A percentile compares a stretch with the other conserved stretches of the same genome.
Conservation (phyloP, 2,797 vertebrate genomes). For the Phoeniculus purpureus region DNA sequence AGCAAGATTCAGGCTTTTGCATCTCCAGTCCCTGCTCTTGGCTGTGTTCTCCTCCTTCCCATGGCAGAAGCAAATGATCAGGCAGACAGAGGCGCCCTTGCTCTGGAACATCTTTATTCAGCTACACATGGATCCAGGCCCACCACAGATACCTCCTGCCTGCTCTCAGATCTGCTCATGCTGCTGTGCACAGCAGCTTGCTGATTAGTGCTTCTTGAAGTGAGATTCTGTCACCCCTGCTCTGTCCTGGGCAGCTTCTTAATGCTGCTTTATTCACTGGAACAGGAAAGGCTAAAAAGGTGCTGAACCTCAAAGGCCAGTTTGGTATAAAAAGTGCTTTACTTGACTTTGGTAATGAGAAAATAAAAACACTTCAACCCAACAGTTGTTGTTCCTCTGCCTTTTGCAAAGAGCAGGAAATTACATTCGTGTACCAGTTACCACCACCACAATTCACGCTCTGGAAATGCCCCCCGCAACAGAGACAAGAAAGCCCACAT, state of each 20-base stretch:
- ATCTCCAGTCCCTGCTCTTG: not conserved
- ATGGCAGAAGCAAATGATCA: not conserved
- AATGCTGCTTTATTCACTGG: not conserved
- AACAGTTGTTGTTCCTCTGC: not conserved
- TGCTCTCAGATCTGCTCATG: no score
- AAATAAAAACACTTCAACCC: not conserved
- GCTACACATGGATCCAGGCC: not conserved
- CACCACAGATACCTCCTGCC: not conserved
- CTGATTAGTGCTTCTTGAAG: not conserved
- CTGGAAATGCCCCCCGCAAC: not conserved
- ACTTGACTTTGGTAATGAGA: not conserved
- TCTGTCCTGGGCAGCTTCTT: not conserved
- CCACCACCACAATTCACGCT: not conserved
- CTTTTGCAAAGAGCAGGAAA: not conserved
- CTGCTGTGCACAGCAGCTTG: not conserved
- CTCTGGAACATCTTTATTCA: not conserved
- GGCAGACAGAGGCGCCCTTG: not conserved
- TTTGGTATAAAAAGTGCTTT: not conserved
- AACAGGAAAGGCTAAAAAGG: not conserved
- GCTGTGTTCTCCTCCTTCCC: not conserved
- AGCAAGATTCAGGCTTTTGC: not conserved
- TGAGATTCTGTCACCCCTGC: not conserved
- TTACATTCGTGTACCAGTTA: not conserved
- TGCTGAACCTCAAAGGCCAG: not conserved
- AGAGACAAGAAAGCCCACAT: not conserved